These are phyloP conservation scores for Hypomesus transpacificus DNA, from an alignment of 2,113 vertebrate genomes.

Conservation along the genomic window DNA sequence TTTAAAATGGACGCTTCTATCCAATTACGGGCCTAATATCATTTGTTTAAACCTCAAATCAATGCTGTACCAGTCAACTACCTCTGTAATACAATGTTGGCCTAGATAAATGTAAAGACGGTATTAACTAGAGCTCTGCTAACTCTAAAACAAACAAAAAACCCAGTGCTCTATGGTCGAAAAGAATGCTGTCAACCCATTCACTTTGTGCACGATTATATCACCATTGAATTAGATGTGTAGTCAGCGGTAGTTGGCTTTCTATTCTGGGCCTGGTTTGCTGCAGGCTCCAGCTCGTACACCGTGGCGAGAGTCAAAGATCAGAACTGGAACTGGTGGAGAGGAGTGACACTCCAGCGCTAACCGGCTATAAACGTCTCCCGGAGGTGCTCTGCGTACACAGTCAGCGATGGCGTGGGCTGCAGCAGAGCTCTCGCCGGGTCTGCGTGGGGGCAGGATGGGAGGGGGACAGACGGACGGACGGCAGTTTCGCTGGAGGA, in stretches of 20 bases:
- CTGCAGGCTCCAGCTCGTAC: slow-evolving; percentile 35
- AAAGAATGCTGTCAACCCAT: slow-evolving; percentile 31
- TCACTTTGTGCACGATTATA: slow-evolving; percentile 34
- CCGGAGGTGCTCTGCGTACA: slow-evolving; percentile 11
- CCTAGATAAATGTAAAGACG: slow-evolving; percentile 31
- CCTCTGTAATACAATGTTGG: slow-evolving; percentile 19
- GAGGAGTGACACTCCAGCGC: slow-evolving; percentile 42
- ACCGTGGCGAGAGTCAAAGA: slow-evolving; percentile 32
- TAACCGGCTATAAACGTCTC: slow-evolving; percentile 40
- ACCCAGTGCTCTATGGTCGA: slow-evolving; percentile 27
- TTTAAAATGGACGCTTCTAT: slow-evolving; percentile 20
- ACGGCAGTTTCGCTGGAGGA: slow-evolving; percentile 28
- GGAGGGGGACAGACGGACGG: slow-evolving; percentile 24
- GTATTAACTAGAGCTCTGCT: slow-evolving; percentile 11
- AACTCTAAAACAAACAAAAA: slow-evolving; percentile 43
- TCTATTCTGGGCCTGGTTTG: slow-evolving; percentile 46
- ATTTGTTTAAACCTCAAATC: slow-evolving; percentile 11
- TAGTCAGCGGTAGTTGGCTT: slow-evolving; percentile 33
- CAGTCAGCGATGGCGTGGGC: slow-evolving; percentile 41
- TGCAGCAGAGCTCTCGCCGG: slow-evolving; percentile 43
- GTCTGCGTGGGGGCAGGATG: slow-evolving; percentile 14
- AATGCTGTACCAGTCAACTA: slow-evolving; percentile 5
- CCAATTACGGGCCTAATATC: slow-evolving; percentile 20
- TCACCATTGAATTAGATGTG: slow-evolving; percentile 28
- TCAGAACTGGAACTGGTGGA: slow-evolving; percentile 32